Base-by-base conservation (phyloP, 2,888 invertebrate genomes). In the Dicyrtomina minuta region DNA sequence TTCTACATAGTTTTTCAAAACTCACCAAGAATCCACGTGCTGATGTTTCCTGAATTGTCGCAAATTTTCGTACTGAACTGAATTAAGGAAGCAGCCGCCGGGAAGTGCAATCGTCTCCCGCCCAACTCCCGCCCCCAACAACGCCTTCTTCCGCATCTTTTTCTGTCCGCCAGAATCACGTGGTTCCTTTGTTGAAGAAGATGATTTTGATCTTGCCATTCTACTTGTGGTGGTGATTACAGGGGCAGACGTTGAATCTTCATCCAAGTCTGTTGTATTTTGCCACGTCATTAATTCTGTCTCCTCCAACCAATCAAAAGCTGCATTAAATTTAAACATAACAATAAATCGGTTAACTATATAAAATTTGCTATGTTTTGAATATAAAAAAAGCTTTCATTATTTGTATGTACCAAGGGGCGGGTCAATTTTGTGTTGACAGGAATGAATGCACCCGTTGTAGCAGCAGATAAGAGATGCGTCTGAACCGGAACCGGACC, bases 361-460 rank as follows among this genome's bases (percentile, higher is more conserved):
- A 41, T 41, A 41, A 8, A 12, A 12, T 41, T 41, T 12, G 8
- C 43, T 41, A 41, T 15, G 15, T 41, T 8, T 15, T 12, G 15
- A 41, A 41, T 15, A 15, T 41, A 41, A 41, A 41, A 15, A 8
- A 8, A 8, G 43, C 15, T 15, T 41, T 41, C 15, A 41, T 15
- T 41, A 12, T 15, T 73, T 13, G 6, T 13, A 10, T 51, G 13
- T 68, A 79, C 79, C 79, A 69, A 77, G 68, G 22, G 79, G 79
- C 49, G 75, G 74, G 60, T 75, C 74, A 66, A 79, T 74, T 67
- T 70, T 71, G 22, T 70, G 72, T 46, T 78, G 74, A 60, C 79
- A 79, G 64, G 79, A 75, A 74, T 77, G 76, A 66, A 79, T 70
- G 76, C 79, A 79, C 39, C 79, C 79, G 68, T 79, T 79, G 72